Base-by-base conservation (phyloP, 2,113 vertebrate genomes). In the Cheilinus undulatus region DNA sequence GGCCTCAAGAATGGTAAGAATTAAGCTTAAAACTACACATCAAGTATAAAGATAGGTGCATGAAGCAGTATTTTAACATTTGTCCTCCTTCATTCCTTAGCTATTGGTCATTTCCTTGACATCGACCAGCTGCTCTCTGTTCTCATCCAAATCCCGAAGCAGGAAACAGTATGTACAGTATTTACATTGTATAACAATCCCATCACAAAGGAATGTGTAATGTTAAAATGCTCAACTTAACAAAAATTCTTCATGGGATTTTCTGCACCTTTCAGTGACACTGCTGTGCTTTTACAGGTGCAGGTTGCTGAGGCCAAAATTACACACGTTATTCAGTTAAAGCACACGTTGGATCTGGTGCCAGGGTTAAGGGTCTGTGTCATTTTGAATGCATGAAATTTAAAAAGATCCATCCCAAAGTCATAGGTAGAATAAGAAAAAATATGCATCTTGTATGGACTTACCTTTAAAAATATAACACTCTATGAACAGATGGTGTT, bases 101-200 rank as follows among this genome's bases (percentile, higher is more conserved):
- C 96, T 81, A 94, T 98, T 83, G 93, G 95, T 90, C 95, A 93
- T 89, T 99, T 99, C 90, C 91, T 97, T 80, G 97, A 99, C 81
- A 96, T 95, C 58, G 97, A 99, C 86, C 96, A 98, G 64, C 95
- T 99, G 60, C 95, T 99, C 78, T 98, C 97, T 69, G 93, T 96
- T 92, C 93, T 99, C 64, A 92, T 99, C 59, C 97, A 98, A 92
- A 95, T 99, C 88, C 97, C 97, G 76, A 99, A 99, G 86, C 96
- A 98, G 86, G 95, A 98, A 87, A 97, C 96, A 7, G 97, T 99
- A 95, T 0, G 78, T 84, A 20, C 19, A 38, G 14, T n/a, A 15
- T 9, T 43, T 56, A 32, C 2, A 32, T 58, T 45, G 9, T 45
- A 42, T 2, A 9, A 20, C 28, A 14, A 42, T 76, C 34, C 8